phyloP scores from a whole-genome alignment of 2,888 invertebrate genomes.

The Dusona sp. region DNA sequence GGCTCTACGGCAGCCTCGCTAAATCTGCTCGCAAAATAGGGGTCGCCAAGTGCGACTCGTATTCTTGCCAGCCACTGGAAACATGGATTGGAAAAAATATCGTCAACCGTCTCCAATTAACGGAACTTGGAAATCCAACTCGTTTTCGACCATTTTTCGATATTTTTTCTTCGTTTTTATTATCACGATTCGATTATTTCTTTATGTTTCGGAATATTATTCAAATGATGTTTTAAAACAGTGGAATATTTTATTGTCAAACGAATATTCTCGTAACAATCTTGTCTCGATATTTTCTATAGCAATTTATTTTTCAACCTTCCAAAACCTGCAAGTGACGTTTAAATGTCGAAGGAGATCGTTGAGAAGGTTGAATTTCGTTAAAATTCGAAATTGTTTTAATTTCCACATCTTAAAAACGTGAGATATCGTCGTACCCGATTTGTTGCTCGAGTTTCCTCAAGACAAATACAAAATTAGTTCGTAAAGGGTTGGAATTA shows the following conservation, averaged over 20 bases:
- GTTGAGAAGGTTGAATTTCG: background rate
- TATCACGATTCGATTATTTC: background rate
- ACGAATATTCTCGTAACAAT: background rate
- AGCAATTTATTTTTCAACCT: background rate
- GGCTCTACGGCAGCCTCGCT: slow-evolving; percentile 21
- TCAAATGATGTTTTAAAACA: background rate
- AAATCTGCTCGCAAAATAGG: slow-evolving; percentile 38
- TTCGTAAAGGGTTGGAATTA: background rate
- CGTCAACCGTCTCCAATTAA: slow-evolving; percentile 65
- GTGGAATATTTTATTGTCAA: background rate
- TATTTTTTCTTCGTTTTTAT: background rate
- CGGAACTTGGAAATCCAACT: slow-evolving; percentile 8
- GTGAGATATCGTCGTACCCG: background rate
- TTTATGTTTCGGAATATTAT: background rate
- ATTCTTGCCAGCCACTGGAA: slow-evolving; percentile 7
- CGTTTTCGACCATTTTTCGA: background rate
- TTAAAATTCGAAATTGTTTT: background rate
- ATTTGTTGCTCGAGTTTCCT: background rate
- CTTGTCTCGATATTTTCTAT: background rate
- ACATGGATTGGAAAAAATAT: slow-evolving; percentile 45
- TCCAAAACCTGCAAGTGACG: background rate
- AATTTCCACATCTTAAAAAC: background rate
- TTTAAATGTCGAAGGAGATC: background rate
- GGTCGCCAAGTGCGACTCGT: background rate
- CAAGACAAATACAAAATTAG: background rate